Conservation (phyloP, 2,113 vertebrate genomes). For the Calypte anna region DNA sequence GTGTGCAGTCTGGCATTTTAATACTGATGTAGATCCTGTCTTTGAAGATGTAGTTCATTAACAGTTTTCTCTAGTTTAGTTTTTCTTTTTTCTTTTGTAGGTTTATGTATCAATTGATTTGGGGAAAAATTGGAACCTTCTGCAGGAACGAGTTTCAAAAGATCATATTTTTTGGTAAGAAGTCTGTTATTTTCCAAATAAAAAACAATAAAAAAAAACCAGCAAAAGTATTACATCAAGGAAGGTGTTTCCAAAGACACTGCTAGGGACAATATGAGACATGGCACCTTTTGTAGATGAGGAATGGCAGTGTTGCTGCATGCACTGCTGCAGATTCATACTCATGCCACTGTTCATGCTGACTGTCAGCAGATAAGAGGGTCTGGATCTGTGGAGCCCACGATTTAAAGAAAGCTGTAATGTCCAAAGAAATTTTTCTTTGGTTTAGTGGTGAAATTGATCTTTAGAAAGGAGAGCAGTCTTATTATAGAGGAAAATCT, state of each 20-base stretch:
- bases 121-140: conserved; percentile 90
- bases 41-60: background rate
- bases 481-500: background rate
- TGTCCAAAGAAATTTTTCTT: background rate
- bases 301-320: background rate
- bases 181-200: background rate
- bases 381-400: background rate
- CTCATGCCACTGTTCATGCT: background rate
- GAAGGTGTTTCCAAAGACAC: background rate
- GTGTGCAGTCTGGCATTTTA: background rate
- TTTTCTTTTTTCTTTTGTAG: conserved; percentile 61
- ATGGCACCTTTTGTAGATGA: background rate
- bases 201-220: background rate
- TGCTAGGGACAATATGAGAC: background rate
- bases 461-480: background rate
- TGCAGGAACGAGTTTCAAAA: conserved; percentile 93
- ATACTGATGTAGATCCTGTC: background rate
- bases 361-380: background rate
- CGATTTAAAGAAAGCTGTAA: background rate
- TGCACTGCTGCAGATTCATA: background rate
- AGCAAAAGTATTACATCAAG: background rate
- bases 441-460: background rate
- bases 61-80: background rate
- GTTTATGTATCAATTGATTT: conserved; percentile 88
- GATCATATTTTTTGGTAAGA: conserved; percentile 93